phyloP scores from a whole-genome alignment of 2,888 invertebrate genomes.

The Cepaea hortensis region DNA sequence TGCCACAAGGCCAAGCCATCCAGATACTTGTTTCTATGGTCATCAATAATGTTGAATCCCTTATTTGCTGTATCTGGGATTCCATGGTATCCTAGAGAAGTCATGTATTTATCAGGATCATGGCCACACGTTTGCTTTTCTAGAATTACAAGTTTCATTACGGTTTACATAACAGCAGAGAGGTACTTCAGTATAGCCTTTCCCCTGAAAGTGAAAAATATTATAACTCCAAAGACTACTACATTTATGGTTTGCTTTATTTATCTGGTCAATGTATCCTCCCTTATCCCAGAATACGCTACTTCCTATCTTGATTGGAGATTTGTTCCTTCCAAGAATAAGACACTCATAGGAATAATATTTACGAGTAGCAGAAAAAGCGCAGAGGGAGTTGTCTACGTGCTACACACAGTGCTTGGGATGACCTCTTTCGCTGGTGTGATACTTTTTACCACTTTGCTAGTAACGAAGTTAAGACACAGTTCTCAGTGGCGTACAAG shows the following conservation, averaged over 20 bases:
- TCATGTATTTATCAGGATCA: background rate
- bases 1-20: too few species aligned
- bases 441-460: background rate
- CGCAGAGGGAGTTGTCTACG: background rate
- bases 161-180: too few species aligned
- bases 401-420: background rate
- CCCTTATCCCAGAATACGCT: conserved; percentile 9
- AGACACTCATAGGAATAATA: background rate
- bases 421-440: background rate
- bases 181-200: too few species aligned
- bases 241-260: background rate
- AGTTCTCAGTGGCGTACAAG: background rate
- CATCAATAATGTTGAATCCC: background rate
- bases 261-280: background rate
- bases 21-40: too few species aligned
- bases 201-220: too few species aligned
- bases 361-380: background rate
- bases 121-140: background rate
- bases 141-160: too few species aligned
- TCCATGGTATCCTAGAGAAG: background rate
- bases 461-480: background rate
- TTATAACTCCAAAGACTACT: too few species aligned
- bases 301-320: background rate
- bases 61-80: background rate
- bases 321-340: background rate